phyloP scores from a whole-genome alignment of 2,888 invertebrate species.

The Onchidella celtica region DNA sequence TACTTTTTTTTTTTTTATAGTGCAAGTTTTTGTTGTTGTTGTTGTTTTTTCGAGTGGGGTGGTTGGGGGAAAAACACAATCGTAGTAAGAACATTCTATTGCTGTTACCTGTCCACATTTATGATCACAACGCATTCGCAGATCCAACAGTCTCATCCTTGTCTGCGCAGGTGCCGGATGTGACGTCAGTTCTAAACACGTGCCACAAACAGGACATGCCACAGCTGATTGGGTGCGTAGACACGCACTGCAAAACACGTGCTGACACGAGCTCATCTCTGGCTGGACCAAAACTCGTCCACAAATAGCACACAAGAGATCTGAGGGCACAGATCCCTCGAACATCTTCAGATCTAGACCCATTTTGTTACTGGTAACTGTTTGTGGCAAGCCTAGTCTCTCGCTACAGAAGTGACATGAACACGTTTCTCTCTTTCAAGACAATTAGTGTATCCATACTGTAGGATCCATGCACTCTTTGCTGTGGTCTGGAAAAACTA shows the following conservation, averaged over 20 bases:
- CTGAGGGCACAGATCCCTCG: conserved; percentile 58
- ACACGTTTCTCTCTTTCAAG: no score
- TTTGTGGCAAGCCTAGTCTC: conserved; percentile 45
- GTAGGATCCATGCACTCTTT: no score
- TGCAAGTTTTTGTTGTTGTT: no score
- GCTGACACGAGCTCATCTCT: conserved; percentile 60
- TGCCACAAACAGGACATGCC: conserved; percentile 62
- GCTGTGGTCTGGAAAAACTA: no score
- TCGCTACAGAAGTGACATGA: no score
- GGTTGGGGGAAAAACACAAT: no score
- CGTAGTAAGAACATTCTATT: no score
- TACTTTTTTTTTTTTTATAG: no score
- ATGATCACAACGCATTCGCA: conserved; percentile 61
- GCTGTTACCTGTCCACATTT: conserved; percentile 63
- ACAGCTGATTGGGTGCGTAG: conserved; percentile 51
- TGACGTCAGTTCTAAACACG: conserved; percentile 47
- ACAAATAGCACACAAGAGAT: conserved; percentile 64
- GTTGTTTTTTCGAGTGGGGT: no score
- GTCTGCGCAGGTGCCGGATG: conserved; percentile 56
- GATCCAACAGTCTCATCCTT: conserved; percentile 60
- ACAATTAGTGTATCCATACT: no score
- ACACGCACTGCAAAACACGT: conserved; percentile 67
- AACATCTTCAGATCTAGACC: conserved; percentile 63
- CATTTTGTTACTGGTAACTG: conserved; percentile 52
- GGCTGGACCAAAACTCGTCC: conserved; percentile 67